Evolutionary conservation across 2,113 vertebrate species (phyloP), one percentile per base, ranked within the genome.

Genomic region (Muntiacus reevesi): DNA sequence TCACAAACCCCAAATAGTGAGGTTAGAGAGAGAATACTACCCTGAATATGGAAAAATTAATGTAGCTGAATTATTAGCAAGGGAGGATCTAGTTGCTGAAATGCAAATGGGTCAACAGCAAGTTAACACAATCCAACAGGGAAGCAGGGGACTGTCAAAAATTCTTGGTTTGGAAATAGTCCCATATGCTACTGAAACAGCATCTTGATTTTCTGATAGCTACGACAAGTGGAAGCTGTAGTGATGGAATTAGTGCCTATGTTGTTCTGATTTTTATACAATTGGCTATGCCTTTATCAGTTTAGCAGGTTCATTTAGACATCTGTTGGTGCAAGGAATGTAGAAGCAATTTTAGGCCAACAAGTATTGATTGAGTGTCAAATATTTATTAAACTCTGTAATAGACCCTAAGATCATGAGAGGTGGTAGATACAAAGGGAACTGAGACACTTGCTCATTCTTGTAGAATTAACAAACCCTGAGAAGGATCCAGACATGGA

Each of bases 31-130:
- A 97, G 97, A 97, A 95, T 97, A 97, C 89, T 94, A 83, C 78
- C 62, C 95, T 82, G 93, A 94, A 96, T 94, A 97, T 89, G 95
- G 97, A 97, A 97, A 98, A 98, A 98, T 97, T 98, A 98, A 98
- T 98, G 91, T 92, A 95, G 91, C 97, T 89, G 96, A 94, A 97
- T 98, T 98, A 98, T 98, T 97, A 97, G 97, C 78, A 95, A 93
- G 79, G 83, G 88, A 93, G 79, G 92, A 95, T 97, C 82, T 94
- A 87, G 95, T 97, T 98, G 98, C 97, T 60, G 83, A 97, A 94
- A 97, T 95, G 96, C 96, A 98, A 98, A 98, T 97, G 93, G 95
- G 95, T 97, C 96, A 96, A 95, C 78, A 97, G 93, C 71, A 96
- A 97, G 86, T 93, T 97, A 97, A 93, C 30, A 60, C 43, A 92